These are phyloP conservation scores for Furcifer pardalis DNA, from an alignment of 2,797 vertebrate species.

Conservation along the genomic window DNA sequence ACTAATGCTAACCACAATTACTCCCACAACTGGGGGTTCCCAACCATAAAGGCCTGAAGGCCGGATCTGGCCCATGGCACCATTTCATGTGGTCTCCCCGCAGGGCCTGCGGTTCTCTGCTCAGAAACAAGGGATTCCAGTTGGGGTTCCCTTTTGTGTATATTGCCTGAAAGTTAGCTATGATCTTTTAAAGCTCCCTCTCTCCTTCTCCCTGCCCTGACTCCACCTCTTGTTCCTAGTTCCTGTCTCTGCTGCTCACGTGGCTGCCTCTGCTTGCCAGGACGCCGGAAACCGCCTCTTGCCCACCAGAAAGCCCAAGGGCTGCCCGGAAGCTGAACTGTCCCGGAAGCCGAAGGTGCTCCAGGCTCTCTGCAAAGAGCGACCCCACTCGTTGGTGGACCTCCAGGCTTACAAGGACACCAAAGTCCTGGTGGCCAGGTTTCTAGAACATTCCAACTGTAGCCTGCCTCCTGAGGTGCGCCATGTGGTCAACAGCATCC, in stretches of 20 bases:
- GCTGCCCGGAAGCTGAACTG: slow-evolving; percentile 75
- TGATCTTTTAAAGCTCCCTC: slow-evolving; percentile 44
- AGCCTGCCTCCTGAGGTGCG: slow-evolving; percentile 89
- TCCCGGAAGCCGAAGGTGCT: slow-evolving; percentile 79
- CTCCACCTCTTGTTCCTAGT: slow-evolving; percentile 65
- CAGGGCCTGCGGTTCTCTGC: too few relatives aligned
- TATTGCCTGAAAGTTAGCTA: background rate
- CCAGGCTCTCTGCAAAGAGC: slow-evolving; percentile 76
- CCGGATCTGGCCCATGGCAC: too few relatives aligned
- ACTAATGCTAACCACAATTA: too few relatives aligned
- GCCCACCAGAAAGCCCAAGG: slow-evolving; percentile 75
- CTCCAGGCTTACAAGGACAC: slow-evolving; percentile 93
- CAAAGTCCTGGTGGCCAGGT: slow-evolving; percentile 94
- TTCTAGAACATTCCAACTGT: slow-evolving; percentile 93
- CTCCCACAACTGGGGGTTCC: too few relatives aligned
- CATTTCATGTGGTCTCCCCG: too few relatives aligned
- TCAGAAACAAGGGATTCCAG: background rate
- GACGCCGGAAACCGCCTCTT: slow-evolving; percentile 64
- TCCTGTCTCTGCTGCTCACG: slow-evolving; percentile 63
- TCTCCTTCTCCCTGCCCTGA: slow-evolving; percentile 7
- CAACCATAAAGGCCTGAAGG: too few relatives aligned
- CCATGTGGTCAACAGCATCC: slow-evolving; percentile 91
- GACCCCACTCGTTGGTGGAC: slow-evolving; percentile 88
- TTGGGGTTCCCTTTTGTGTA: slow-evolving; percentile 13
- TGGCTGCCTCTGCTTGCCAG: slow-evolving; percentile 67